Conservation (phyloP, 2,113 vertebrate species). For the Myrmecobius fasciatus region DNA sequence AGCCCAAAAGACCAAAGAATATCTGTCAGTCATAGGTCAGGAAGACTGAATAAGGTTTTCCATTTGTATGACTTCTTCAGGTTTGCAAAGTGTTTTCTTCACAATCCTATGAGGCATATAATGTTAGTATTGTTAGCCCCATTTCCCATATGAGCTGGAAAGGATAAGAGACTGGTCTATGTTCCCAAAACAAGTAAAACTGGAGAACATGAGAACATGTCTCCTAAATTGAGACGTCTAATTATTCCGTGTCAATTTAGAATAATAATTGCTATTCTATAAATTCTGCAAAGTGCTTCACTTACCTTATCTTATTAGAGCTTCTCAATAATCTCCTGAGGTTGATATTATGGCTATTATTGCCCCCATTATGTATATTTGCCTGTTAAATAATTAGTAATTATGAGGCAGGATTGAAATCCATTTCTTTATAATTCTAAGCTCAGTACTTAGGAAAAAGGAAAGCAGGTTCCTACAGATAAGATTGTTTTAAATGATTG, state of each 20-base stretch:
- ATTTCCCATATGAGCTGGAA: background rate
- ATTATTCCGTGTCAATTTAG: background rate
- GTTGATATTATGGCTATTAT: background rate
- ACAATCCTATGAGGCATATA: background rate
- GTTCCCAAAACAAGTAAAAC: background rate
- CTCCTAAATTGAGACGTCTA: background rate
- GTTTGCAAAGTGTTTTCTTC: background rate
- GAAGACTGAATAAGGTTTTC: background rate
- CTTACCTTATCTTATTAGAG: background rate
- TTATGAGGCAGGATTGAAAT: background rate
- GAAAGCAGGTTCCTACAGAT: background rate
- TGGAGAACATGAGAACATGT: background rate
- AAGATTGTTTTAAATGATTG: background rate
- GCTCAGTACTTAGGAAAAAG: background rate
- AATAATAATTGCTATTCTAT: background rate
- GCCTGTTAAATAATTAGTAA: background rate
- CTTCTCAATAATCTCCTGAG: background rate
- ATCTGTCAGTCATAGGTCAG: background rate
- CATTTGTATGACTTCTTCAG: background rate
- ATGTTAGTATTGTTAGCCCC: background rate
- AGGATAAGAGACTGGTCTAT: background rate
- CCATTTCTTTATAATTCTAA: background rate
- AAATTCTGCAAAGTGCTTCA: background rate
- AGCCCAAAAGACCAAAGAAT: background rate
- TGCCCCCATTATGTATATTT: background rate